phyloP scores from a whole-genome alignment of 2,113 vertebrate genomes.

The Dicrurus megarhynchus region DNA sequence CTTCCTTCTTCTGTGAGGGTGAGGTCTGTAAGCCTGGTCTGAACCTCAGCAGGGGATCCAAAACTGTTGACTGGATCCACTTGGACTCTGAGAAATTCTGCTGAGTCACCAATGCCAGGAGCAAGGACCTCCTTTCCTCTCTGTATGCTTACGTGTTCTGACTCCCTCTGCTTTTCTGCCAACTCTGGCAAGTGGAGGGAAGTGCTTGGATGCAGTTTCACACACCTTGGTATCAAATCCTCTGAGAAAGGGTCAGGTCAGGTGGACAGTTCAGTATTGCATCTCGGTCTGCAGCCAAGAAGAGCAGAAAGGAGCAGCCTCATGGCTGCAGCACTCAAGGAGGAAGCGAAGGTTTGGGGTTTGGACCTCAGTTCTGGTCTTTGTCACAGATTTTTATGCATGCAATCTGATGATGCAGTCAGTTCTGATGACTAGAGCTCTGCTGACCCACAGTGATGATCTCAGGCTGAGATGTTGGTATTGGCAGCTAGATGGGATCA shows the following conservation, averaged over 20 bases:
- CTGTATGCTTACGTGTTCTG: rapidly evolving
- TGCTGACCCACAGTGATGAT: neutral
- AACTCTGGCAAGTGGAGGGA: rapidly evolving
- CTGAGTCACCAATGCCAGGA: neutral
- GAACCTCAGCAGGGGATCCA: neutral
- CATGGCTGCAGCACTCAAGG: neutral
- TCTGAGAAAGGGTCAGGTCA: neutral
- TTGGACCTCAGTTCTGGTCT: neutral
- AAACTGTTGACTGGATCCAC: neutral
- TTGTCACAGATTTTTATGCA: neutral
- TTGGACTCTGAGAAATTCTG: neutral
- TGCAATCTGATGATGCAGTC: neutral
- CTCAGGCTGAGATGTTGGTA: neutral
- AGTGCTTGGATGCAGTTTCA: rapidly evolving
- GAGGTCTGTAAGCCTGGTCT: neutral
- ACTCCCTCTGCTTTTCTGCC: neutral
- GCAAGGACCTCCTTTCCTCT: neutral
- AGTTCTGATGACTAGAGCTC: neutral
- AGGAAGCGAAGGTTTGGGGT: neutral
- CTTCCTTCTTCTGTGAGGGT: neutral
- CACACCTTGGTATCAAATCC: neutral
- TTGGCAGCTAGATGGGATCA: neutral
- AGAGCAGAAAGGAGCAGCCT: neutral
- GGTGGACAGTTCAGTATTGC: neutral
- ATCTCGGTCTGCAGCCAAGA: neutral